These are phyloP conservation scores for Sebastes kiyomatsui DNA, from an alignment of 2,797 vertebrate species.

Conservation along the genomic window DNA sequence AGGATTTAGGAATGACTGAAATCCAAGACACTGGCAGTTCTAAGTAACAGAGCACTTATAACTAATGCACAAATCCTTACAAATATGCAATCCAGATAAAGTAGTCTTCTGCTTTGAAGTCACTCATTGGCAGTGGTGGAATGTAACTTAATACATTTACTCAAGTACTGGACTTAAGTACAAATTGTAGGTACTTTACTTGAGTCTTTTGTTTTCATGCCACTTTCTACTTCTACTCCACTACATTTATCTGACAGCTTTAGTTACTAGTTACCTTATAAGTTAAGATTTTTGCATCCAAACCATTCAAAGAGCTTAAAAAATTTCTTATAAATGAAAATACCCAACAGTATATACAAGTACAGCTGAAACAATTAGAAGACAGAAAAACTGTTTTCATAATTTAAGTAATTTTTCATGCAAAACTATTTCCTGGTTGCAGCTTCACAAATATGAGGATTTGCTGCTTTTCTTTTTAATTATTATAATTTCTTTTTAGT, in stretches of 20 bases:
- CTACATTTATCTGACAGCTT: not conserved
- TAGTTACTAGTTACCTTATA: not conserved
- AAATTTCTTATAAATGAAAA: not conserved
- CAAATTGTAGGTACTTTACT: not conserved
- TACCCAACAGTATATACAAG: not conserved
- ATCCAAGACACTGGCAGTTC: not conserved
- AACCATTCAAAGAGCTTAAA: not conserved
- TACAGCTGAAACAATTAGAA: not conserved
- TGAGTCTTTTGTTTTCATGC: not conserved
- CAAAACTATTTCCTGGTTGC: not conserved
- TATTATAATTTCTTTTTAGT: not conserved
- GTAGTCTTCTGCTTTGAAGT: conserved; percentile 20
- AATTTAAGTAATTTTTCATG: not conserved
- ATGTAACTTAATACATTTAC: not conserved
- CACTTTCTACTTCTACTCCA: not conserved
- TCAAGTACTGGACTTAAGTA: not conserved
- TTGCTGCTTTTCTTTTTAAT: not conserved
- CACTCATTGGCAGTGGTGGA: not conserved
- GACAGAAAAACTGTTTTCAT: not conserved
- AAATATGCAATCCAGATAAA: conserved; percentile 6
- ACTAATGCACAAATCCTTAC: conserved; percentile 2
- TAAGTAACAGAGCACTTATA: not conserved
- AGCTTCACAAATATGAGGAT: not conserved
- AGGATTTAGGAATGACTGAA: not conserved
- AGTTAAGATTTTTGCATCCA: not conserved